A percentile compares a stretch with the other conserved stretches of the same genome.
phyloP scores from a whole-genome alignment of 2,888 invertebrate species.

The Conus canariensis region DNA sequence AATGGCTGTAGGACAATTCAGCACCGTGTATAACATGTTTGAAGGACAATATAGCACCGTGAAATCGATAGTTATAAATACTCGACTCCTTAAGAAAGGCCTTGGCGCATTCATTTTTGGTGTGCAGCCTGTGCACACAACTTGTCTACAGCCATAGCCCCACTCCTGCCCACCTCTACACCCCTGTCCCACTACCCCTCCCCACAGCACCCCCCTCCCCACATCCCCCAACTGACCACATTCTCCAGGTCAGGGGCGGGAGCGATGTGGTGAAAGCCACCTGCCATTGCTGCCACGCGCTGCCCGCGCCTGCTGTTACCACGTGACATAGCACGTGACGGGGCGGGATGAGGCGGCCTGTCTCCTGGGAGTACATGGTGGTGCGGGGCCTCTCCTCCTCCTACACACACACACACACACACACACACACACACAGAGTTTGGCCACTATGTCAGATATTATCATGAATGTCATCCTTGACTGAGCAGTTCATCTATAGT shows the following conservation, averaged over 20 bases:
- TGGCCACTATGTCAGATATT: too few relatives aligned
- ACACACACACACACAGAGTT: not conserved
- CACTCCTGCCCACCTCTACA: not conserved
- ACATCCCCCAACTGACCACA: conserved; percentile 55
- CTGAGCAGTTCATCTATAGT: too few relatives aligned
- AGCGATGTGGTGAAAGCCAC: conserved; percentile 68
- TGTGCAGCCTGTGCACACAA: too few relatives aligned
- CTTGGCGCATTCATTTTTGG: too few relatives aligned
- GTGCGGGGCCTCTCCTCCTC: conserved; percentile 51
- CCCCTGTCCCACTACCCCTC: not conserved
- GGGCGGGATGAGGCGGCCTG: conserved; percentile 77
- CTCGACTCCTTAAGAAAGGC: too few relatives aligned
- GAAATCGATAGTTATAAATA: too few relatives aligned
- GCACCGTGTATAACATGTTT: too few relatives aligned
- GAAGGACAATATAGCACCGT: too few relatives aligned
- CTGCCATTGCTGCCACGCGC: conserved; percentile 42
- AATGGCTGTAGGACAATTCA: too few relatives aligned
- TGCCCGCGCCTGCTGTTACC: conserved; percentile 60
- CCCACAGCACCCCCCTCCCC: too few relatives aligned
- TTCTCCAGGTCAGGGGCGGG: conserved; percentile 72
- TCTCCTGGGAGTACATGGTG: conserved; percentile 74
- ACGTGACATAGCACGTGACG: conserved; percentile 75
- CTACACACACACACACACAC: not conserved
- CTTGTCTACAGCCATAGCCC: not conserved
- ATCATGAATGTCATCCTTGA: too few relatives aligned